A percentile compares a stretch with the other conserved stretches of the same genome.
phyloP scores from a whole-genome alignment of 2,113 vertebrate species.

The Halichoeres trimaculatus region DNA sequence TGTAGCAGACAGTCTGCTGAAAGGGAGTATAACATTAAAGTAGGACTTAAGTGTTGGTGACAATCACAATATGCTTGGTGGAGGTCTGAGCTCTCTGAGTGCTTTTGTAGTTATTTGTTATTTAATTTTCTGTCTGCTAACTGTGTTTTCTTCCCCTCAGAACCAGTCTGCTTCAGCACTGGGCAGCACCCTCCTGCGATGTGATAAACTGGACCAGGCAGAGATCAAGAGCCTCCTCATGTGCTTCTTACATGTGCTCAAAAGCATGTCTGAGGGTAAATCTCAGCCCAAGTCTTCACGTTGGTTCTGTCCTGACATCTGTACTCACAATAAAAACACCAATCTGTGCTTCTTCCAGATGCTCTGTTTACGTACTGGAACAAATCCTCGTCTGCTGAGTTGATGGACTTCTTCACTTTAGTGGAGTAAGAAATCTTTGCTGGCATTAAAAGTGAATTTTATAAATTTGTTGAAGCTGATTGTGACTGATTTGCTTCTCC shows the following conservation, averaged over 20 bases:
- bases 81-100: too few relatives aligned
- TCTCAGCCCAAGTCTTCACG: too few relatives aligned
- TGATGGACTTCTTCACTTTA: constrained; percentile 98
- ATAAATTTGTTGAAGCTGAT: neutral
- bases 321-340: neutral
- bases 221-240: constrained; percentile 97
- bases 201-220: constrained; percentile 95
- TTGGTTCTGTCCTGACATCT: neutral
- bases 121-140: constrained; percentile 17
- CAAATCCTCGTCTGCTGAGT: constrained; percentile 92
- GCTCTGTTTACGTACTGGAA: constrained; percentile 98
- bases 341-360: constrained; percentile 82
- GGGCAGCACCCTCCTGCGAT: constrained; percentile 90
- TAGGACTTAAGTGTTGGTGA: too few relatives aligned
- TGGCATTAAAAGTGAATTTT: neutral
- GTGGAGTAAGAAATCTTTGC: constrained; percentile 88
- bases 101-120: too few relatives aligned
- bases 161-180: constrained; percentile 86
- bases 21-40: too few relatives aligned
- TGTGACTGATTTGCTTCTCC: neutral
- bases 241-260: constrained; percentile 97
- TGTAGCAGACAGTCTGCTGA: too few relatives aligned
- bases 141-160: constrained; percentile 73
- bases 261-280: constrained; percentile 98
- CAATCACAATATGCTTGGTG: too few relatives aligned